phyloP scores from a whole-genome alignment of 2,113 vertebrate genomes.

The Proteles cristata region DNA sequence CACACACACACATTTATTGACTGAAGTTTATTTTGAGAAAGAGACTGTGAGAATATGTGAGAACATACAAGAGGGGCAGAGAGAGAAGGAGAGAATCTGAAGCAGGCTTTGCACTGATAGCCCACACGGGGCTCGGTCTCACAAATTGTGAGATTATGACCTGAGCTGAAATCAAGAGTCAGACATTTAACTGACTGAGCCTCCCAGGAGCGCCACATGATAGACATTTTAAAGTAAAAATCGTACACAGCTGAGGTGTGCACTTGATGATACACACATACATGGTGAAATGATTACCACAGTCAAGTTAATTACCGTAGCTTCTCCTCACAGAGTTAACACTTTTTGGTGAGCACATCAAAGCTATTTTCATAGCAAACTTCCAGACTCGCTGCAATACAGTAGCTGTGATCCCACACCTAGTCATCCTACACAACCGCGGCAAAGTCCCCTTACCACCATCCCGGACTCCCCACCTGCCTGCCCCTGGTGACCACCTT shows the following conservation, averaged over 20 bases:
- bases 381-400: fast-evolving
- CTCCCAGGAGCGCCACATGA: too few species aligned
- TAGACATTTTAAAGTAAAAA: too few species aligned
- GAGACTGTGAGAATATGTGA: too few species aligned
- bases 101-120: too few species aligned
- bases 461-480: background rate
- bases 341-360: background rate
- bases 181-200: too few species aligned
- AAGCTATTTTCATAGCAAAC: background rate
- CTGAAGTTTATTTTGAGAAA: too few species aligned
- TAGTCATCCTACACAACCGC: fast-evolving
- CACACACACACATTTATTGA: fast-evolving
- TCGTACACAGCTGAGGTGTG: background rate
- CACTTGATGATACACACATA: too few species aligned
- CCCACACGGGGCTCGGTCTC: too few species aligned
- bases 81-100: too few species aligned
- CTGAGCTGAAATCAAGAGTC: too few species aligned
- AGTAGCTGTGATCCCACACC: background rate
- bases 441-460: fast-evolving
- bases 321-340: background rate
- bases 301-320: fast-evolving
- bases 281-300: background rate
- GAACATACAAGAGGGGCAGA: too few species aligned
- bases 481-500: background rate
- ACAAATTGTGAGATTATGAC: too few species aligned